Evolutionary conservation across 2,797 vertebrate genomes (phyloP), one percentile per base, ranked within the genome.

Genomic region (Crocodylus rhombifer): DNA sequence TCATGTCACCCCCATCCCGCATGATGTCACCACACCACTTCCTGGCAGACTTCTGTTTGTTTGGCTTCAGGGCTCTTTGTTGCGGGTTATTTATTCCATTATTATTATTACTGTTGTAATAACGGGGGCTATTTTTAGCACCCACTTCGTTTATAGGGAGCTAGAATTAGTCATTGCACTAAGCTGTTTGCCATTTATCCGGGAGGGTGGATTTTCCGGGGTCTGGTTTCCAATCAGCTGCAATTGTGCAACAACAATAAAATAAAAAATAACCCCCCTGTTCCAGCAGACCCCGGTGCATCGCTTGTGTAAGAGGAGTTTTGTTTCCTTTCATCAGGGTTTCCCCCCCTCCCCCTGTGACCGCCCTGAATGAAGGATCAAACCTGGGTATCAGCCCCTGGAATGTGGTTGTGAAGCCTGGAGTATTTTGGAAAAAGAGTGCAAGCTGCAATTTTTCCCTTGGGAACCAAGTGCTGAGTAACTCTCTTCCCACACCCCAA

Each of bases 141-240:
- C 1, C 1, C 84, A 64, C 89, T 93, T 95, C 88, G 94, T 95
- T 95, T 90, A 92, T 94, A 73, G 86, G n/a, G 94, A 92, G 92
- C 86, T 74, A 86, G 94, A 84, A 95, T 96, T 96, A 95, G 88
- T 96, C 95, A 96, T 95, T 95, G 77, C 92, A 95, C 91, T 89
- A 30, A 88, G 93, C 89, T 95, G 93, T 94, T 95, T 94, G 92
- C 94, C 82, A 91, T 73, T 93, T 95, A 94, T 96, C 94, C 94
- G 93, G 92, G 73, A 95, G 91, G 33, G 33, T 36, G 33, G 95
- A 95, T 94, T 93, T 92, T 96, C 93, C 78, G 80, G 89, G 84
- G 82, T 96, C 95, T 95, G 95, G 95, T 96, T 96, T 95, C 92
- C 94, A 95, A 96, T 86, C 95, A 91, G 80, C 94, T 26, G 74